phyloP scores from a whole-genome alignment of 2,888 invertebrate genomes.

The Acrobasis suavella region DNA sequence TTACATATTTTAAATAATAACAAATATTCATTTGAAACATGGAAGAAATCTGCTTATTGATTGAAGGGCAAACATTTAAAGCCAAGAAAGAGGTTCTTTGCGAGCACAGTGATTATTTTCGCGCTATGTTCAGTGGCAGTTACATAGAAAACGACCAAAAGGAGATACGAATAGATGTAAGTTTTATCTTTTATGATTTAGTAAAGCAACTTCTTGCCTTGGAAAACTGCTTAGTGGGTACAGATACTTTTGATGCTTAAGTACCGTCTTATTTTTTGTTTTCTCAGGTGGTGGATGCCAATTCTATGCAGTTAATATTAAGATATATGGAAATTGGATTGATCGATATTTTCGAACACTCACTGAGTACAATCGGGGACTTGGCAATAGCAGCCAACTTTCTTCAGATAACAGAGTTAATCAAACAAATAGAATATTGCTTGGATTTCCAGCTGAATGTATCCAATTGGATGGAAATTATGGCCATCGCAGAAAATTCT shows the following conservation, averaged over 20 bases:
- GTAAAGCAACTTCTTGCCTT: no score
- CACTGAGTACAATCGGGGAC: constrained; percentile 50
- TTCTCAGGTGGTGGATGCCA: constrained; percentile 62
- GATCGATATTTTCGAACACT: constrained; percentile 59
- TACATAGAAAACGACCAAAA: constrained; percentile 62
- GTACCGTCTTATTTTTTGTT: constrained; percentile 28
- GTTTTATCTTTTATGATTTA: constrained; percentile 28
- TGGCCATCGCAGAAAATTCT: constrained; percentile 60
- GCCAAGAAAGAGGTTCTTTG: constrained; percentile 57
- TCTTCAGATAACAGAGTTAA: constrained; percentile 66
- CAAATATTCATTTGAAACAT: constrained; percentile 28
- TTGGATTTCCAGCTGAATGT: constrained; percentile 53
- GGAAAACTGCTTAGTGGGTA: no score
- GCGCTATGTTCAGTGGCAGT: constrained; percentile 74
- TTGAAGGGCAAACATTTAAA: constrained; percentile 55
- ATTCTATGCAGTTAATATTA: constrained; percentile 61
- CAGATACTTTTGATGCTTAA: no score
- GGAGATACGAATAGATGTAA: constrained; percentile 66
- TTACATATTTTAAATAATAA: no score
- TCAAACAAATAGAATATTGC: constrained; percentile 63
- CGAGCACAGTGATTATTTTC: constrained; percentile 73
- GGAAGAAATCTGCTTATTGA: constrained; percentile 51
- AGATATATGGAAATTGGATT: constrained; percentile 63
- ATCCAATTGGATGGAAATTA: constrained; percentile 60
- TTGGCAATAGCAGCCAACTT: constrained; percentile 64